phyloP scores from a whole-genome alignment of 2,797 vertebrate genomes.

The Kryptolebias ocellatus region DNA sequence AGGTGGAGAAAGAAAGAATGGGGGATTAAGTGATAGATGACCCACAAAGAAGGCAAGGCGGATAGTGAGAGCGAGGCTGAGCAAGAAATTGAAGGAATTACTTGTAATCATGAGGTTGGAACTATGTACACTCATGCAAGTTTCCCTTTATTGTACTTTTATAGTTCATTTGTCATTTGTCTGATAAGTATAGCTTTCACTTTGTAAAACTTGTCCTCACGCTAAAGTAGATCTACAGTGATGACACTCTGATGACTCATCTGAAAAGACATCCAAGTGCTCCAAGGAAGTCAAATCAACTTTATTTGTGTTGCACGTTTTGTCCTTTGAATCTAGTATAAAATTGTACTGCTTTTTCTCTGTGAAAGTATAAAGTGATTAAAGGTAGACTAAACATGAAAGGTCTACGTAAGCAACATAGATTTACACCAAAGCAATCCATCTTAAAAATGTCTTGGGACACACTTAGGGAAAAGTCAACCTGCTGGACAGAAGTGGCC shows the following conservation, averaged over 20 bases:
- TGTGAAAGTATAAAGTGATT: no score
- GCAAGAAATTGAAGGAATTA: conserved; percentile 40
- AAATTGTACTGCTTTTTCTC: no score
- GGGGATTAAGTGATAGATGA: conserved; percentile 61
- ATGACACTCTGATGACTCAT: neutral
- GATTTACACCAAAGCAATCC: neutral
- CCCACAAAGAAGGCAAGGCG: conserved; percentile 21
- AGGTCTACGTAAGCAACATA: neutral
- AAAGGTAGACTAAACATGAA: neutral
- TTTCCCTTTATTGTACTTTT: conserved; percentile 11
- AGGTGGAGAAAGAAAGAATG: conserved; percentile 52
- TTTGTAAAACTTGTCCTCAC: neutral
- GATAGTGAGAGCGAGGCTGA: conserved; percentile 26
- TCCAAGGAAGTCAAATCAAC: neutral
- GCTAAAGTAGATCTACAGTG: neutral
- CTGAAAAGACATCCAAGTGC: neutral
- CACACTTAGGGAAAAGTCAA: no score
- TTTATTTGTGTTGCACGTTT: no score
- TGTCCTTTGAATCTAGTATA: no score
- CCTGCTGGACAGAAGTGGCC: no score
- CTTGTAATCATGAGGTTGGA: conserved; percentile 45
- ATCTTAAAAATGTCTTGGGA: no score
- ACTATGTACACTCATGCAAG: conserved; percentile 11
- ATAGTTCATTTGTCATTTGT: conserved; percentile 20
- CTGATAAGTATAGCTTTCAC: conserved; percentile 2